These are phyloP conservation scores for Heliothis peltigera DNA, from an alignment of 2,888 invertebrate species.

Conservation along the genomic window DNA sequence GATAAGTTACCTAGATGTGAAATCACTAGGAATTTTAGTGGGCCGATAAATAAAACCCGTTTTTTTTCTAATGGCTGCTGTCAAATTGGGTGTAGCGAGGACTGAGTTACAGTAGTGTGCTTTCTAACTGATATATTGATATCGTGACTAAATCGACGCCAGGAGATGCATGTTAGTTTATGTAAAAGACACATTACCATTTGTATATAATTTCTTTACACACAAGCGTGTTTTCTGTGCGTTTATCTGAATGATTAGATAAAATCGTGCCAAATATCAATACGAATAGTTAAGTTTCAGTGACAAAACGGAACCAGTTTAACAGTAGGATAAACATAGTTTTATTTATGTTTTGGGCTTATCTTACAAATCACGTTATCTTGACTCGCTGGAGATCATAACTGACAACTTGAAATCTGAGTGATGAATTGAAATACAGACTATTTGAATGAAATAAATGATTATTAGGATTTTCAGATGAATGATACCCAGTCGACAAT, in stretches of 20 bases:
- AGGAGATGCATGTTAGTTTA: slow-evolving; percentile 34
- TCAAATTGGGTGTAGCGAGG: slow-evolving; percentile 60
- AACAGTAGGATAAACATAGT: background rate
- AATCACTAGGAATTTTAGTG: slow-evolving; percentile 72
- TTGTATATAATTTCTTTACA: slow-evolving; percentile 8
- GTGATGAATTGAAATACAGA: slow-evolving; percentile 16
- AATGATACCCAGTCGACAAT: too few species aligned
- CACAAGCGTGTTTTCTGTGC: slow-evolving; percentile 3
- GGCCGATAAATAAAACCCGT: slow-evolving; percentile 62
- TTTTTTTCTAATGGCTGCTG: slow-evolving; percentile 72
- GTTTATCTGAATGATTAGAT: slow-evolving; percentile 2
- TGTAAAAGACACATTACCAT: slow-evolving; percentile 34
- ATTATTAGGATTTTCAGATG: too few species aligned
- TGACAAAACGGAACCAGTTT: background rate
- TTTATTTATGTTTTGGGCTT: slow-evolving; percentile 10
- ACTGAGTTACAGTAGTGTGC: slow-evolving; percentile 51
- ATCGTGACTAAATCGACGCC: slow-evolving; percentile 48
- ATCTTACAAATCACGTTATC: slow-evolving; percentile 38
- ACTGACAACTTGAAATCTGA: slow-evolving; percentile 37
- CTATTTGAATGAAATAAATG: slow-evolving; percentile 10
- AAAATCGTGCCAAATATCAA: slow-evolving; percentile 4
- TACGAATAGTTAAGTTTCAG: background rate
- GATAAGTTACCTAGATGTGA: slow-evolving; percentile 74
- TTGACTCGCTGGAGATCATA: slow-evolving; percentile 18
- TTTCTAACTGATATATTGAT: slow-evolving; percentile 49